Evolutionary conservation across 2,888 invertebrate species (phyloP), one percentile per base, ranked within the genome.

Genomic region (Clostera curtula): DNA sequence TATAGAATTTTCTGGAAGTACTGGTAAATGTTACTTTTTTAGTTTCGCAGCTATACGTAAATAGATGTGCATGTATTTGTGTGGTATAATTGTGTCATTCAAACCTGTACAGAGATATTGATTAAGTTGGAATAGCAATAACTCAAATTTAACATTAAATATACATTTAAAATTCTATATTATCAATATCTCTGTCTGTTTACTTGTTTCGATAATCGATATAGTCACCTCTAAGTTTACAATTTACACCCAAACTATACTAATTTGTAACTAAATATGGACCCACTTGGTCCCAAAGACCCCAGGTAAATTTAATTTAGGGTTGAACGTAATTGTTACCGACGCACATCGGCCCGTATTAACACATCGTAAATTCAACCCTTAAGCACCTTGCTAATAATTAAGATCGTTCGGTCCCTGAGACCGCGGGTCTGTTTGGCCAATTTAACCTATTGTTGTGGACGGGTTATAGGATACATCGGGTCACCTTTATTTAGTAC

Each of bases 321-420:
- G 62, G 70, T 67, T 67, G 61, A 64, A 49, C 57, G 50, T 74
- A 76, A 79, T 75, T 68, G 70, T 54, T 48, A 49, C 43, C 59
- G 76, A 73, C 72, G 61, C 56, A 62, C 68, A 65, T 70, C 58
- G 73, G 67, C 56, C 56, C 56, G 47, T 69, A 79, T 79, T 79
- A 80, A 73, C 80, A 79, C 75, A 56, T 75, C 72, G 73, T 77
- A 79, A 75, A 76, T 79, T 76, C 59, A 69, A 72, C 73, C 76
- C 73, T 62, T 63, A 68, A 79, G 70, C 69, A 77, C 77, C 77
- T 76, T 73, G 72, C 66, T 76, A 77, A 76, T 80, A 79, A 80
- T 77, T 76, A 74, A 72, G 79, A 71, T 74, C 12, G 22, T 22
- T 22, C 59, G 64, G 49, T 47, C 49, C 47, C 66, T 52, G 56